phyloP scores from a whole-genome alignment of 2,113 vertebrate species.

The Oreochromis tanganicae region DNA sequence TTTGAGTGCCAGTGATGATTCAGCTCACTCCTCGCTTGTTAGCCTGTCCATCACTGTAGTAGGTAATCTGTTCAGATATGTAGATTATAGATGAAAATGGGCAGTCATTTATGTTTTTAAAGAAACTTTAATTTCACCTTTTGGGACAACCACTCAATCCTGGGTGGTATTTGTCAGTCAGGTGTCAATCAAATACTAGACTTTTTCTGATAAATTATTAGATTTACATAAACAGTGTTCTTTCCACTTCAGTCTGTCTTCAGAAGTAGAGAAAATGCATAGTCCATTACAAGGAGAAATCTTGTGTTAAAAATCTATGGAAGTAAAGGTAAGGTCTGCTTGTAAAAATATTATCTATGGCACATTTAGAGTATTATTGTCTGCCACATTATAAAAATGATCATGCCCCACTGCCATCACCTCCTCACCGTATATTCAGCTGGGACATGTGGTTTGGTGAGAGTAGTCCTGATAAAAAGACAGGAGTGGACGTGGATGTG shows the following conservation, averaged over 20 bases:
- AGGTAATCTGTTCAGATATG: neutral
- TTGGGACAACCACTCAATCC: neutral
- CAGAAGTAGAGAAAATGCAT: neutral
- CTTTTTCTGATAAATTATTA: neutral
- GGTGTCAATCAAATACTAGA: neutral
- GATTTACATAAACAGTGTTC: neutral
- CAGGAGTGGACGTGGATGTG: neutral
- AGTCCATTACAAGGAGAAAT: neutral
- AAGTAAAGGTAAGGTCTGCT: neutral
- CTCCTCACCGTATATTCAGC: neutral
- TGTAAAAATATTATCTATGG: neutral
- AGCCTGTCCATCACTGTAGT: neutral
- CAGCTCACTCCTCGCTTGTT: neutral
- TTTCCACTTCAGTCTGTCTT: neutral
- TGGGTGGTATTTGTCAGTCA: neutral
- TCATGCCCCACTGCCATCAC: neutral
- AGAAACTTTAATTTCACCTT: neutral
- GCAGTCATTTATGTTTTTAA: neutral
- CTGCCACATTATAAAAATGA: neutral
- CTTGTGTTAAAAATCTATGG: neutral
- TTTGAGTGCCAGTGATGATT: slow-evolving; percentile 22
- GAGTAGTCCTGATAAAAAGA: neutral
- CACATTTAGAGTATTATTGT: neutral
- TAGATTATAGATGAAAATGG: neutral
- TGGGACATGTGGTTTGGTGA: neutral